A percentile compares a stretch with the other conserved stretches of the same genome.
Evolutionary conservation across 2,113 vertebrate genomes (phyloP).

Genomic region (Guaruba guarouba): DNA sequence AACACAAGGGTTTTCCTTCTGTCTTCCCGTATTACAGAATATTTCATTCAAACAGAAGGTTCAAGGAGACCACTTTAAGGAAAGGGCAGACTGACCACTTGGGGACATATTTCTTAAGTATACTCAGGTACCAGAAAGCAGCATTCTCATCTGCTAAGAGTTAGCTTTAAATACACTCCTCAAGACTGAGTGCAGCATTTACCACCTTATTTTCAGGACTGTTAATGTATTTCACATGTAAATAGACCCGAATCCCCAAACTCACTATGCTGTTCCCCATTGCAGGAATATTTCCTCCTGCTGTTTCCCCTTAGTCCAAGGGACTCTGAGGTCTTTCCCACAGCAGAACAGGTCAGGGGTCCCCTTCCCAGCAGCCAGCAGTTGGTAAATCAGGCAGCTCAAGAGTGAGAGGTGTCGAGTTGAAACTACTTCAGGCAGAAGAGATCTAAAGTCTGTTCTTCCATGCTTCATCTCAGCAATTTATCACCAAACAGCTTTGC

Average conservation of each 20-base stretch:
- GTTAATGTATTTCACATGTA: rapidly evolving
- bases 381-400: not conserved
- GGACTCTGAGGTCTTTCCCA: not conserved
- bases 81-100: not conserved
- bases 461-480: not conserved
- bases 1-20: not conserved
- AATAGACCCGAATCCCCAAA: not conserved
- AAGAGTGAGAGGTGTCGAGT: rapidly evolving
- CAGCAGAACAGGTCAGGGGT: rapidly evolving
- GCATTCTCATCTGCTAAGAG: not conserved
- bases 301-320: not conserved
- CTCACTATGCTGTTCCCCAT: rapidly evolving
- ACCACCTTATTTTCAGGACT: rapidly evolving
- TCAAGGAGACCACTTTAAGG: not conserved
- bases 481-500: not conserved
- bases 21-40: not conserved
- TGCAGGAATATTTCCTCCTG: not conserved
- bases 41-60: not conserved
- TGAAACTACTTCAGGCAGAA: not conserved
- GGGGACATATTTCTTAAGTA: not conserved
- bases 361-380: not conserved
- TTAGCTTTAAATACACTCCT: not conserved
- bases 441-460: not conserved
- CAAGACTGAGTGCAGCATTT: rapidly evolving
- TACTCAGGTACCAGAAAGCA: rapidly evolving